These are phyloP conservation scores for Pedetes capensis DNA, from an alignment of 2,113 vertebrate species.

Conservation along the genomic window DNA sequence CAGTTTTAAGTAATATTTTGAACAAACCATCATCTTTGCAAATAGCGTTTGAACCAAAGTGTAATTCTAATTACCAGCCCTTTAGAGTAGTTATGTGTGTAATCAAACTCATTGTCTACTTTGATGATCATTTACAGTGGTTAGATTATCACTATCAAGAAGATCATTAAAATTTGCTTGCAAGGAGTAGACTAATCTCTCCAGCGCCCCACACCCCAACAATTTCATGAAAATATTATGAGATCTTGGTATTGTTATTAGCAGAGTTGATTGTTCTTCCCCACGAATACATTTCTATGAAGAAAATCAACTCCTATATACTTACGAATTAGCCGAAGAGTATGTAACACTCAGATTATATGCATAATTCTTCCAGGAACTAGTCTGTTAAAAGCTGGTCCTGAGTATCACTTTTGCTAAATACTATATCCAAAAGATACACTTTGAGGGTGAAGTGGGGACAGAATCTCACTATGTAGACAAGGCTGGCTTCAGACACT, in stretches of 20 bases:
- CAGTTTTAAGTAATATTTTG: conserved; percentile 29
- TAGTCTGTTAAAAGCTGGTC: conserved; percentile 7
- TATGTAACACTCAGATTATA: background rate
- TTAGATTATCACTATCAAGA: conserved; percentile 14
- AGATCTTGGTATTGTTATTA: background rate
- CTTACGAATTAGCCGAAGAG: background rate
- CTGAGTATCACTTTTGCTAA: conserved; percentile 10
- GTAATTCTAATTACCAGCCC: background rate
- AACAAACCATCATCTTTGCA: conserved; percentile 21
- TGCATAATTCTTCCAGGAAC: background rate
- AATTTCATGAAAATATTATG: conserved; percentile 11
- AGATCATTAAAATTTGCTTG: conserved; percentile 14
- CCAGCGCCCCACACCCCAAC: background rate
- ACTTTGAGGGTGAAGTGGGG: too few relatives aligned
- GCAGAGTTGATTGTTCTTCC: conserved; percentile 9
- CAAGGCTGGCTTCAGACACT: background rate
- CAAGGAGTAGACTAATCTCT: conserved; percentile 11
- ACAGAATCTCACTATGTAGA: background rate
- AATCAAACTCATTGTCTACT: background rate
- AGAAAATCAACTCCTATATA: conserved; percentile 7
- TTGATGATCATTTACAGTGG: background rate
- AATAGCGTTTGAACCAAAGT: background rate
- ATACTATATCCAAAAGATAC: background rate
- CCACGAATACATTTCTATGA: conserved; percentile 11
- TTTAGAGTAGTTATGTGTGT: background rate